Evolutionary conservation across 1,140 invertebrate species (phyloP).

Genomic region (Drosophila ogumai): DNA sequence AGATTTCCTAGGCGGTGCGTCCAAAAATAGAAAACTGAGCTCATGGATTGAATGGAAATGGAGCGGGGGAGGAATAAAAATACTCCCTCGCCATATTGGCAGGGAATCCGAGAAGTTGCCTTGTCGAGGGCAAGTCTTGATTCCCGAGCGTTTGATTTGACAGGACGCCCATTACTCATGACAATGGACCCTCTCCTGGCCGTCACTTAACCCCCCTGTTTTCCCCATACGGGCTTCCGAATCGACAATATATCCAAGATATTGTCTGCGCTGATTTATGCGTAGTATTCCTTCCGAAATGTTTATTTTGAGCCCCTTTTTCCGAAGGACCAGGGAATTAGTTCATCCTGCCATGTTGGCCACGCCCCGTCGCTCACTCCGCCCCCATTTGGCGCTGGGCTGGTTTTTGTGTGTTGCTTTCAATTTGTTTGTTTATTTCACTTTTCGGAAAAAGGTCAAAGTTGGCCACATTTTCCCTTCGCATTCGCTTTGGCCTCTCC

Average conservation of each 20-base stretch:
- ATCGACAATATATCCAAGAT: conserved; percentile 44
- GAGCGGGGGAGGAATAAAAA: neutral
- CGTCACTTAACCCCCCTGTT: neutral
- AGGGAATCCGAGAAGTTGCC: neutral
- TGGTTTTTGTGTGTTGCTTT: conserved; percentile 70
- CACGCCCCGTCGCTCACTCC: conserved; percentile 57
- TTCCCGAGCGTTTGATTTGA: conserved; percentile 22
- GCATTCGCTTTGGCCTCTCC: conserved; percentile 23
- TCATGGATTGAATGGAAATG: conserved; percentile 19
- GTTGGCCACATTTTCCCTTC: conserved; percentile 58
- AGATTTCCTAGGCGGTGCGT: conserved; percentile 30
- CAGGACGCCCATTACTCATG: conserved; percentile 38
- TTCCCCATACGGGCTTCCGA: neutral
- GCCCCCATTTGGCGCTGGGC: conserved; percentile 18
- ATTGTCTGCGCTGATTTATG: conserved; percentile 59
- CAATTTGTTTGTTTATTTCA: conserved; percentile 80
- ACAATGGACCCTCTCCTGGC: conserved; percentile 21
- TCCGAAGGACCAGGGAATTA: conserved; percentile 52
- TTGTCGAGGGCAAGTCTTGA: conserved; percentile 11
- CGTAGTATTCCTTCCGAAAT: conserved; percentile 22
- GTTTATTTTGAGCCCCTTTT: conserved; percentile 50
- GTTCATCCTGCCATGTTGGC: conserved; percentile 62
- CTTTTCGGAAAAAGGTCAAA: conserved; percentile 74
- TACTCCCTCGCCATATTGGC: neutral
- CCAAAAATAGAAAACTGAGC: conserved; percentile 47